phyloP scores from a whole-genome alignment of 2,888 invertebrate genomes.

The Corythucha ciliata region DNA sequence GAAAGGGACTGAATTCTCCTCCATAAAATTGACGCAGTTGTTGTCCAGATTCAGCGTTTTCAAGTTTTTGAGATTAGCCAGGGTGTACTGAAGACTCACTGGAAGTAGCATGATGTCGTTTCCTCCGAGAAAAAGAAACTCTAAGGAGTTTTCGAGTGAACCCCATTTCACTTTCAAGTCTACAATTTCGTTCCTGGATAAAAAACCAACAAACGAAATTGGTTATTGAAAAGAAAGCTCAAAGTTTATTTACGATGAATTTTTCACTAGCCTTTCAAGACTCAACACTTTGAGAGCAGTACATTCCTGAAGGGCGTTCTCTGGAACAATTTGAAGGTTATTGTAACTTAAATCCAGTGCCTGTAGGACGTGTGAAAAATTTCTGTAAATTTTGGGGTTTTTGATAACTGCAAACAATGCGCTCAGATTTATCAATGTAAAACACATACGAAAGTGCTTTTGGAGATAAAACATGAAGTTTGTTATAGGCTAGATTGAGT shows the following conservation, averaged over 20 bases:
- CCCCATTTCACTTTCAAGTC: conserved; percentile 61
- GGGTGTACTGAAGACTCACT: conserved; percentile 47
- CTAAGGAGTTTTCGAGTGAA: conserved; percentile 61
- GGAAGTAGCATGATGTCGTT: conserved; percentile 55
- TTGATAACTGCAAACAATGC: not conserved
- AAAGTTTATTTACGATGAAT: not conserved
- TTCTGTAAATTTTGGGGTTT: conserved; percentile 47
- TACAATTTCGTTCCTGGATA: conserved; percentile 26
- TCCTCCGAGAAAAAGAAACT: conserved; percentile 67
- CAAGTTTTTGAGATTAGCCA: conserved; percentile 45
- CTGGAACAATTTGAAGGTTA: conserved; percentile 65
- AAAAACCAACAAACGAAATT: not conserved
- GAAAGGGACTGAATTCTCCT: conserved; percentile 54
- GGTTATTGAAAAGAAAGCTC: conserved; percentile 1
- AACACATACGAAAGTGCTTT: conserved; percentile 64
- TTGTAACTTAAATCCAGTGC: conserved; percentile 77
- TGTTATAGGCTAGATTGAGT: conserved; percentile 72
- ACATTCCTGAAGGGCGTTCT: conserved; percentile 59
- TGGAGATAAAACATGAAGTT: conserved; percentile 66
- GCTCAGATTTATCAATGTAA: not conserved
- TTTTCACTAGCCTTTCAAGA: conserved; percentile 68
- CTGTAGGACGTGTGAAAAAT: conserved; percentile 67
- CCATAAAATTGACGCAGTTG: conserved; percentile 42
- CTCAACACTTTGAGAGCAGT: conserved; percentile 71
- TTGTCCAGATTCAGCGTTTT: conserved; percentile 60